phyloP scores from a whole-genome alignment of 2,888 invertebrate species.

The Himalopsyche anomala region DNA sequence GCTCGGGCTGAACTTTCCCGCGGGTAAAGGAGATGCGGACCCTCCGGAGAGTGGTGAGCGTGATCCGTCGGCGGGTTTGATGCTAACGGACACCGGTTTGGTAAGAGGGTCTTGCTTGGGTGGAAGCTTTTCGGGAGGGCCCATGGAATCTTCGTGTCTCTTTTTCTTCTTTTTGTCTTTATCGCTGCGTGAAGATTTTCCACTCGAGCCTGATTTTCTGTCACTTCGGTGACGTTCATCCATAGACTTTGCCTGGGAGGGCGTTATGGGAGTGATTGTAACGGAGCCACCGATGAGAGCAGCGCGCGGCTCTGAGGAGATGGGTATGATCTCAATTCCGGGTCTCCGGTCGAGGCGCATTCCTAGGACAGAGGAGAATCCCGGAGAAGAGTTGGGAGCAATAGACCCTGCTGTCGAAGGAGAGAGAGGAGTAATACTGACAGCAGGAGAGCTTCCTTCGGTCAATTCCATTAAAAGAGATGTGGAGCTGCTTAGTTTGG shows the following conservation, averaged over 20 bases:
- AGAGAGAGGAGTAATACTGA: slow-evolving; percentile 75
- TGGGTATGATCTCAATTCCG: slow-evolving; percentile 91
- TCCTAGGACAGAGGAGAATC: slow-evolving; percentile 78
- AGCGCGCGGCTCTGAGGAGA: slow-evolving; percentile 80
- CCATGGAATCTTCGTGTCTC: slow-evolving; percentile 86
- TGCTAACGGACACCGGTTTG: slow-evolving; percentile 85
- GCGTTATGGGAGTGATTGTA: slow-evolving; percentile 89
- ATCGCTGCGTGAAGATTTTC: slow-evolving; percentile 69
- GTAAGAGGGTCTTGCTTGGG: slow-evolving; percentile 83
- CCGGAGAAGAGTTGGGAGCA: slow-evolving; percentile 80
- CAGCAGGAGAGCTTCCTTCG: slow-evolving; percentile 77
- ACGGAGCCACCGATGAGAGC: slow-evolving; percentile 85
- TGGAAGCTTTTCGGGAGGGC: slow-evolving; percentile 89
- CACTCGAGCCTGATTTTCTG: slow-evolving; percentile 73
- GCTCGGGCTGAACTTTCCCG: slow-evolving; percentile 84
- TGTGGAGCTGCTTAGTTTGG: slow-evolving; percentile 70
- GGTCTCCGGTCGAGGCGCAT: slow-evolving; percentile 82
- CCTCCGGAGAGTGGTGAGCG: slow-evolving; percentile 79
- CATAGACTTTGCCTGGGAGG: slow-evolving; percentile 75
- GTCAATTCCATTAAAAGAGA: slow-evolving; percentile 76
- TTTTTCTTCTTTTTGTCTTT: slow-evolving; percentile 86
- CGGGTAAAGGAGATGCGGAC: slow-evolving; percentile 81
- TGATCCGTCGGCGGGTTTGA: slow-evolving; percentile 80
- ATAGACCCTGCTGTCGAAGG: slow-evolving; percentile 77
- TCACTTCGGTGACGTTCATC: slow-evolving; percentile 75